These are phyloP conservation scores for Catostylus mosaicus DNA, from an alignment of 30 jellyfish, hydroid and myxozoan genomes.

Conservation along the genomic window DNA sequence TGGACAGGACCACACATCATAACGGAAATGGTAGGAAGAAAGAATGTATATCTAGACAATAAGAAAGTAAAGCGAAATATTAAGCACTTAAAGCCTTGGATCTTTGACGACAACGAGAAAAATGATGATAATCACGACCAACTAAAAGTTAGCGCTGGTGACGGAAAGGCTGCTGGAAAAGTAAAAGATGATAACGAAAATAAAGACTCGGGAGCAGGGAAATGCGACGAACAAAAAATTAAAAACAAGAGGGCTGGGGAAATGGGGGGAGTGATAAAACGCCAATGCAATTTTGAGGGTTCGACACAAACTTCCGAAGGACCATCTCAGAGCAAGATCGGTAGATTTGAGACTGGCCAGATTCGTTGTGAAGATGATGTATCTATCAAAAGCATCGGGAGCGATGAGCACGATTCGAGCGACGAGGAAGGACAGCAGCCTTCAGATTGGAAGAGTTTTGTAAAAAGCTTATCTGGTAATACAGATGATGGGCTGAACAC, in stretches of 20 bases:
- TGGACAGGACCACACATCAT: conserved; percentile 23
- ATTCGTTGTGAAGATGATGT: conserved; percentile 14
- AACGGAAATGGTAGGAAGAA: conserved; percentile 3
- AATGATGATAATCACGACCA: not conserved
- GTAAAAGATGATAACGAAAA: conserved; percentile 5
- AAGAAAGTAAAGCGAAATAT: conserved; percentile 4
- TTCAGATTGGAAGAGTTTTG: not conserved
- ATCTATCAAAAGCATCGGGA: not conserved
- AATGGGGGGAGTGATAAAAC: not conserved
- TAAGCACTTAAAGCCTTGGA: conserved; percentile 10
- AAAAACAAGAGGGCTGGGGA: conserved; percentile 10
- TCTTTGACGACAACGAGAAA: not conserved
- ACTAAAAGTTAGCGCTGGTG: not conserved
- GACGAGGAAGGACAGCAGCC: not conserved
- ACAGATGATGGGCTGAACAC: conserved; percentile 10
- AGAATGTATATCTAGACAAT: conserved; percentile 7
- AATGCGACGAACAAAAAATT: not conserved
- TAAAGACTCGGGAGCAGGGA: not conserved
- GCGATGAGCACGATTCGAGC: not conserved
- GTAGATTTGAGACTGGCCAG: not conserved
- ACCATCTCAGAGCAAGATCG: conserved; percentile 3
- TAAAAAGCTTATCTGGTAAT: not conserved
- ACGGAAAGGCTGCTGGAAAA: too few relatives aligned
- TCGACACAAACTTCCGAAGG: too few relatives aligned
- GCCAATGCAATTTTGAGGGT: too few relatives aligned